These are phyloP conservation scores for Spinus olivaceus DNA, from an alignment of 2,797 vertebrate species.

Conservation along the genomic window DNA sequence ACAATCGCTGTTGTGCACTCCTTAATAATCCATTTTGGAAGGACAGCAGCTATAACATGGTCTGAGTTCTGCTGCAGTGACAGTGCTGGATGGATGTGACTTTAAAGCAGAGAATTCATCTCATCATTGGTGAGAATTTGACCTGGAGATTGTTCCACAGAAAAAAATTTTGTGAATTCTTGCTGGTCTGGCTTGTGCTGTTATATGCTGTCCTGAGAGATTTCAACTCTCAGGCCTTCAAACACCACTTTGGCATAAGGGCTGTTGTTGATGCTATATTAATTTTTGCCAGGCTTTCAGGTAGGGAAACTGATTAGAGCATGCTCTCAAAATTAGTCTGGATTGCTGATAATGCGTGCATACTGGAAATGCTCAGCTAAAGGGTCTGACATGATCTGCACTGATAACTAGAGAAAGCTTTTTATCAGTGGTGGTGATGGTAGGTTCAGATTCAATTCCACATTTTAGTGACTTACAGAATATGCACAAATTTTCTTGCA, in stretches of 20 bases:
- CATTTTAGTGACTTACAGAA: neutral
- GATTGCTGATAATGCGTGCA: neutral
- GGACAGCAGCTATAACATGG: accelerated
- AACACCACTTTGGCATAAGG: neutral
- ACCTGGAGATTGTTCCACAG: neutral
- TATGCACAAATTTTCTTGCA: neutral
- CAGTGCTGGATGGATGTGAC: neutral
- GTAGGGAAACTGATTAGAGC: neutral
- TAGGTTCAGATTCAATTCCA: neutral
- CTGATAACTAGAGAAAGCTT: neutral
- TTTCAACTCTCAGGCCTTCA: neutral
- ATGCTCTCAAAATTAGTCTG: neutral
- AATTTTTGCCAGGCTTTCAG: neutral
- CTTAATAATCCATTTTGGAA: neutral
- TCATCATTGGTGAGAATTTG: neutral
- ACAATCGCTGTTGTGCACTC: neutral
- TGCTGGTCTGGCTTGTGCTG: neutral
- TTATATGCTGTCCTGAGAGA: neutral
- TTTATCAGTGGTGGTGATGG: neutral
- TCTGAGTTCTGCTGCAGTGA: neutral
- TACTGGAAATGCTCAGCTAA: neutral
- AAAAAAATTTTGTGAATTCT: neutral
- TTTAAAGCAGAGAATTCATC: neutral
- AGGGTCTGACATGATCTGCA: neutral
- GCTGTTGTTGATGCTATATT: neutral